Evolutionary conservation across 2,888 invertebrate genomes (phyloP), one percentile per base, ranked within the genome.

Genomic region (Orchesella flavescens): DNA sequence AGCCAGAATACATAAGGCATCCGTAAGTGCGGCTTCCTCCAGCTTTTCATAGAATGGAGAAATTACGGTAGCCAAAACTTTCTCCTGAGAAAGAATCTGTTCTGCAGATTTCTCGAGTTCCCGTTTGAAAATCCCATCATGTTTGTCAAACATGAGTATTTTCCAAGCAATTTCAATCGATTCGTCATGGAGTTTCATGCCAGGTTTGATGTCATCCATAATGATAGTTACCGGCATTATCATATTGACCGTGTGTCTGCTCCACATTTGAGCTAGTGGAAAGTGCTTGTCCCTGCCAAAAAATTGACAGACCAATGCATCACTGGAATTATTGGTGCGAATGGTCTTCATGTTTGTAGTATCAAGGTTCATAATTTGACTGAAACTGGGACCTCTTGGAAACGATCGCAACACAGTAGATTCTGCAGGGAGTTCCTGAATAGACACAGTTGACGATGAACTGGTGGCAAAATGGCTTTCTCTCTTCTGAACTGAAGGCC

Each of bases 131-230:
- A 81, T 68, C 21, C 49, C 59, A n/a, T 10, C 0, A 9, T 34
- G 23, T 34, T 34, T 34, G 34, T 34, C 34, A 34, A 4, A 34
- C 34, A 34, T 34, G 1, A 81, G 12, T 0, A 21, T 34, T 23
- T 82, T 82, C 61, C 63, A 82, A 34, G 71, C 17, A 3, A 21
- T 0, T 1, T 82, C 63, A 43, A 82, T 0, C 13, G 75, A 63
- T 1, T 49, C 9, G 0, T 75, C 49, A 21, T 61, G 46, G 3
- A 81, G 74, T 44, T 68, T 46, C n/a, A 81, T 12, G n/a, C 76
- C 76, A 43, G 82, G 82, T 24, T 82, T 82, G 15, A 82, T 76
- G 15, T 57, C 10, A 17, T 75, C 75, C 69, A 82, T 82, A 0
- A 82, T 44, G 21, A 34, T 71, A 9, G 44, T 75, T 1, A 49